Percentiles rank a stretch among this genome's conserved stretches.
phyloP scores from a whole-genome alignment of 2,113 vertebrate species.

The Mesoclemmys tuberculata region DNA sequence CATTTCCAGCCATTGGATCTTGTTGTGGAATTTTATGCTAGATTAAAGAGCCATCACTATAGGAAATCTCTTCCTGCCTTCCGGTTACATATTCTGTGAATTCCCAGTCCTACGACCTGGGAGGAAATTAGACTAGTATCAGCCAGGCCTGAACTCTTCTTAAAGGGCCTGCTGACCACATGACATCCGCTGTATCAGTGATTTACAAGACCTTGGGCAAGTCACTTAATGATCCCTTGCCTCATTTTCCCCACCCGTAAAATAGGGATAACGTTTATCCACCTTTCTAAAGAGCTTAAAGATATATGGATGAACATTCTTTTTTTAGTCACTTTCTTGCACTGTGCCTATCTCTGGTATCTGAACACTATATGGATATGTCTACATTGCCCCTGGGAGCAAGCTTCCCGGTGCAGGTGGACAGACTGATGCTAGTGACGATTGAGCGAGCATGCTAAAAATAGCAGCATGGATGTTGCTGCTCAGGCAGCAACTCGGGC shows the following conservation, averaged over 20 bases:
- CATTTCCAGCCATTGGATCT: neutral
- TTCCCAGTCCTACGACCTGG: neutral
- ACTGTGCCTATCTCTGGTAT: neutral
- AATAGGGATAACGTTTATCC: too few relatives aligned
- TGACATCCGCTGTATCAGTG: neutral
- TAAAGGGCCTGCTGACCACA: neutral
- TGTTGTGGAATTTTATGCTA: neutral
- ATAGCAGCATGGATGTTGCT: too few relatives aligned
- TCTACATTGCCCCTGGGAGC: too few relatives aligned
- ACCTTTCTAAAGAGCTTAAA: neutral
- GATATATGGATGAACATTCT: neutral
- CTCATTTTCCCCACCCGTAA: neutral
- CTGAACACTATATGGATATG: neutral
- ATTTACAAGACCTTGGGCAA: neutral
- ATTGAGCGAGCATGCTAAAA: too few relatives aligned
- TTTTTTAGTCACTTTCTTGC: neutral
- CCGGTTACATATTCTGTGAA: neutral
- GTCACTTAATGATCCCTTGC: too few relatives aligned
- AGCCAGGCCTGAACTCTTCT: neutral
- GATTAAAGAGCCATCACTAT: neutral
- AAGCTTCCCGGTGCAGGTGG: too few relatives aligned
- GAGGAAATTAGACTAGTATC: neutral
- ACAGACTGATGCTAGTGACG: too few relatives aligned
- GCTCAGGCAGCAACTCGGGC: too few relatives aligned
- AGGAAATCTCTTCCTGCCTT: neutral